Percentiles rank a stretch among this genome's conserved stretches.
phyloP scores from a whole-genome alignment of 2,113 vertebrate species.

The Spheniscus mendiculus region DNA sequence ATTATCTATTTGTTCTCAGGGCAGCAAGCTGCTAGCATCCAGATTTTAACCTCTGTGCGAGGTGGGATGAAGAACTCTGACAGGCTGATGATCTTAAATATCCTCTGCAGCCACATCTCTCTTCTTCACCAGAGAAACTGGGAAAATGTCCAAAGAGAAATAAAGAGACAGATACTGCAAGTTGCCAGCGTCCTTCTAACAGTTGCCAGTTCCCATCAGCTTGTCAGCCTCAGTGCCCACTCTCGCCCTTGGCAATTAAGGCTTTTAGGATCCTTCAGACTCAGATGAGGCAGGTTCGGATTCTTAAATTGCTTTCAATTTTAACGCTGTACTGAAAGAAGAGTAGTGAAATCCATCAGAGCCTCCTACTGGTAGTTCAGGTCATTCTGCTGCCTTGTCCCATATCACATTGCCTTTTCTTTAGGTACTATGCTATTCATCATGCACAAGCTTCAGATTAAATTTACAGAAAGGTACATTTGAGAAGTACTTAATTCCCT shows the following conservation, averaged over 20 bases:
- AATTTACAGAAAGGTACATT: not conserved
- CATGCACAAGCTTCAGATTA: fast-evolving
- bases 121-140: not conserved
- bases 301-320: not conserved
- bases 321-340: not conserved
- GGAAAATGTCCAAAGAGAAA: not conserved
- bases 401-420: not conserved
- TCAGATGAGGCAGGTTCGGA: not conserved
- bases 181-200: not conserved
- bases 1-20: not conserved
- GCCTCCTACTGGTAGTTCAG: not conserved
- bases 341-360: not conserved
- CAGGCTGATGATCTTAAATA: not conserved
- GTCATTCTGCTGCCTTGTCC: not conserved
- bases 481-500: not conserved
- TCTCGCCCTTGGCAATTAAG: not conserved
- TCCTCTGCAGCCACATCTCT: not conserved
- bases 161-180: not conserved
- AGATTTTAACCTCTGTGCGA: not conserved
- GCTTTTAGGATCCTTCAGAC: not conserved
- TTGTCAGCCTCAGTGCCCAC: not conserved
- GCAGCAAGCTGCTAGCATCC: not conserved
- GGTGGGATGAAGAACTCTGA: not conserved
- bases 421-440: not conserved
- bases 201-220: not conserved